Evolutionary conservation across 2,113 vertebrate species (phyloP), one percentile per base, ranked within the genome.

Genomic region (Melanotaenia duboulayi): DNA sequence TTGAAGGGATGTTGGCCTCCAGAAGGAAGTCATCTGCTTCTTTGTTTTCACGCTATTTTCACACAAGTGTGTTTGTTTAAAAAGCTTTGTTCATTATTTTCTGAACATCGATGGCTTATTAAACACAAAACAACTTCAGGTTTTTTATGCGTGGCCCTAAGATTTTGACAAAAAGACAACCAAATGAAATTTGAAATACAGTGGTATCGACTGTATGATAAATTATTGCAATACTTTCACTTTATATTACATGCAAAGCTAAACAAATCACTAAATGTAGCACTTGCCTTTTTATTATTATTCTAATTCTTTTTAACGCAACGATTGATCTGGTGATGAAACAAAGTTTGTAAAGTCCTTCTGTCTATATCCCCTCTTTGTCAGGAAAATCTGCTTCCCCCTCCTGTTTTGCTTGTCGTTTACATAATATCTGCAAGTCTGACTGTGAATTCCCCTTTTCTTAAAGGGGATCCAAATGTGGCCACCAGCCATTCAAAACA

Each of bases 21-120:
- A 24, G 35, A 62, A 86, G 89, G 86, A 91, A 92, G 84, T 89
- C 74, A 84, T 89, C 65, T 81, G 85, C 80, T 74, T 76, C 7
- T 80, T 81, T 82, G 74, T 86, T 85, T 82, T 82, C 48, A 60
- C 48, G 59, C 63, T 70, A 70, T 87, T 76, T 83, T 67, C 77
- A 79, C 51, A 59, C 37, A 42, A 49, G 20, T 17, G 40, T 51
- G n/a, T 85, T 85, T 83, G 80, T 85, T 84, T 50, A n/a, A 7
- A 14, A 58, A 23, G 14, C 58, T 61, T 76, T 82, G 76, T 86
- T 82, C 25, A 23, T 64, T 59, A 25, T 77, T 73, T 67, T 70
- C 24, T 46, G 9, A 39, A 17, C n/a, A 19, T 9, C 22, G 16
- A 50, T 44, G 4, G 32, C 32, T 7, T 9, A 35, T 1, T 35